Evolutionary conservation across 2,888 invertebrate genomes (phyloP), one percentile per base, ranked within the genome.

Genomic region (Melitaea athalia): DNA sequence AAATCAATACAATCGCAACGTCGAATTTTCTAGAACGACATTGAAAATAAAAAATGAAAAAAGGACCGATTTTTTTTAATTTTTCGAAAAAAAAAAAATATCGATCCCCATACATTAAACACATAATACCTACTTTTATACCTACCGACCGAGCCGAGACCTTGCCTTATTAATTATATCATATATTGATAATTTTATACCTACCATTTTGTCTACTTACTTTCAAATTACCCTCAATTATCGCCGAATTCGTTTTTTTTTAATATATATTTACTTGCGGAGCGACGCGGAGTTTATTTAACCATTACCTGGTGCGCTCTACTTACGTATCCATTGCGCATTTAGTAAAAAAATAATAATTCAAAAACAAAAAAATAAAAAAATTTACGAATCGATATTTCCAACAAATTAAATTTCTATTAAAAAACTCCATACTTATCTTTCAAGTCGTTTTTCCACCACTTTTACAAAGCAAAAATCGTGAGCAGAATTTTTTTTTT

Each of bases 71-170:
- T 63, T 53, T 47, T 31, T 43, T 33, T 33, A 63, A 47, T 63
- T 60, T 38, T 12, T 33, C 6, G 7, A 45, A 52, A 62, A 64
- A 68, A 33, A 49, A 33, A 52, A 64, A 61, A 64, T n/a, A 69
- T 52, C 62, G 53, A n/a, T 62, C 47, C 62, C 55, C 14, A 24
- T 14, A 63, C 49, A 11, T n/a, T 45, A 64, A 66, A 60, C 60
- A 72, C 47, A 62, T 52, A 68, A 49, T 71, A 76, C 74, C 72
- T 74, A 71, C 72, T 60, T 61, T 70, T 70, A 84, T 87, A 87
- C 87, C 87, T 85, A 85, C 86, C 86, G 83, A 86, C 85, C 86
- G 74, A 83, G 83, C 85, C 85, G 84, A 80, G 83, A 82, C 85
- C 24, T 80, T 77, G 76, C 68, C 74, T 70, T 17, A 24, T 24